Evolutionary conservation across 2,888 invertebrate genomes (phyloP), one percentile per base, ranked within the genome.

Genomic region (Aplocera efformata): DNA sequence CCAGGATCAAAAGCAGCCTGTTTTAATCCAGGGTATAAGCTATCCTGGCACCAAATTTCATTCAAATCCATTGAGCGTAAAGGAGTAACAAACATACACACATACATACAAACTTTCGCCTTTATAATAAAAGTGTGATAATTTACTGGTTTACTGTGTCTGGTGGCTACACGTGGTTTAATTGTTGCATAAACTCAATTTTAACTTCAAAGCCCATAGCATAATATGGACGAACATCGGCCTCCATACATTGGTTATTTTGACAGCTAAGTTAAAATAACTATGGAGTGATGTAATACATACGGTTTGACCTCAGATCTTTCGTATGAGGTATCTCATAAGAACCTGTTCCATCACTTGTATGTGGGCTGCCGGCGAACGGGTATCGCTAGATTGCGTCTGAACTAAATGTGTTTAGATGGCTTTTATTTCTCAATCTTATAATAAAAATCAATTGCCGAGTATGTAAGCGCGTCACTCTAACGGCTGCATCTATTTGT

Each of bases 291-390:
- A 76, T 67, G 77, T 76, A 75, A 77, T 67, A 41, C 55, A 44
- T 49, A 60, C 61, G 50, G 57, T 51, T 51, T 63, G 78, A 78
- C 73, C 75, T 79, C 73, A 58, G 53, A 47, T 49, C 48, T 48
- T 58, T 47, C 47, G 60, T 63, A 50, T 61, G 58, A 63, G 67
- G 71, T 72, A 74, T 76, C 66, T 69, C 44, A 53, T 54, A 51
- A 63, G 63, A 78, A 78, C 78, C 78, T 60, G 78, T 78, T 78
- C 60, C 34, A 56, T 38, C 46, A 45, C 50, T 55, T 47, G 28
- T 50, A 55, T 56, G 62, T 67, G 60, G 63, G 59, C 55, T 56
- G 63, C 32, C 40, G 30, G 33, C 24, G 40, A 44, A 38, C 36
- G 23, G 36, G 44, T 50, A 50, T 48, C 29, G 39, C 36, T 42